Base-by-base conservation (phyloP, 2,888 invertebrate genomes). In the Mimachlamys varia region DNA sequence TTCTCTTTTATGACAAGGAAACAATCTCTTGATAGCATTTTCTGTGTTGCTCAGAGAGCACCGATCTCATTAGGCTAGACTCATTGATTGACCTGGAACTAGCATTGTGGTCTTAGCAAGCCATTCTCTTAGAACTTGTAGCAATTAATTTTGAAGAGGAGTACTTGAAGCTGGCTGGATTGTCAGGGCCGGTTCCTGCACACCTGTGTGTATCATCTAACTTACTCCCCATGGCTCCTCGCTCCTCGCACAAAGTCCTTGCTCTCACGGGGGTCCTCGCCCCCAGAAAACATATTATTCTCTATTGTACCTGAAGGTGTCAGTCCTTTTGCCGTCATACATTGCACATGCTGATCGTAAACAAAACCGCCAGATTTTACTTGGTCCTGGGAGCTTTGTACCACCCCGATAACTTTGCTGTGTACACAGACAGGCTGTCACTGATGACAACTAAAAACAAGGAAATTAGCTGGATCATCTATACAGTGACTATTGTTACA, bases 111-210 rank as follows among this genome's bases (percentile, higher is more conserved):
- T 53, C 89, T 89, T 90, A 89, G 90, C 89, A 76, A 90, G 89
- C 49, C 88, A 55, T 76, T 89, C 88, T 88, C 49, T 62, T 88
- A 92, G 89, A 92, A 91, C 90, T 88, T 92, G 92, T 92, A 92
- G 90, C 92, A 92, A 92, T 92, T 92, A 92, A 92, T 89, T 90
- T 87, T 92, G 91, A 90, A 92, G 92, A 87, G 90, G 92, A 76
- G 89, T 88, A 89, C 90, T 92, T 90, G 90, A 91, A 90, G 62
- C 27, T 55, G 92, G 88, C 87, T 88, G 91, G 92, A 92, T 92
- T 89, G 92, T 88, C 90, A 17, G 19, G n/a, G n/a, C 62, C 58
- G 88, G 38, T 62, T 50, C 50, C 76, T 55, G 89, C 88, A 92
- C 92, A 92, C 92, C 92, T 92, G 92, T 92, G 92, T 89, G 50